phyloP scores from a whole-genome alignment of 2,113 vertebrate species.

The Tachysurus vachellii region DNA sequence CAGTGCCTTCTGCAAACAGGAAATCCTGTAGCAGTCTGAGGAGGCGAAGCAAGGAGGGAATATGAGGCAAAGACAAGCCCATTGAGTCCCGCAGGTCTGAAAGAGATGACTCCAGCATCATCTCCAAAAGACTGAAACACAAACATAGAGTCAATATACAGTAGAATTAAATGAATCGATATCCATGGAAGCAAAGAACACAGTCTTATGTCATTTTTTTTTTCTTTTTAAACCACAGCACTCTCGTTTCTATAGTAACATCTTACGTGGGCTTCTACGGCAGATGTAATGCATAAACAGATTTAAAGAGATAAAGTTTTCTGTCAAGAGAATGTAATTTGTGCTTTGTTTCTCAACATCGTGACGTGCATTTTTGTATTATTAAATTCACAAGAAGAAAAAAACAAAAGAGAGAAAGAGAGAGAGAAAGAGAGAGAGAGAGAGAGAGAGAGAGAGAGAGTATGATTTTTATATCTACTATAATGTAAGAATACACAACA shows the following conservation, averaged over 20 bases:
- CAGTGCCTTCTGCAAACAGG: slow-evolving; percentile 89
- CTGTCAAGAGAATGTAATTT: neutral
- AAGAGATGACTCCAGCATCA: slow-evolving; percentile 97
- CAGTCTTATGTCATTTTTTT: neutral
- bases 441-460: neutral
- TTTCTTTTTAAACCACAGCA: neutral
- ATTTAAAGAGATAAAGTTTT: neutral
- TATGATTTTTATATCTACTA: neutral
- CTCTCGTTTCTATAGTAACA: neutral
- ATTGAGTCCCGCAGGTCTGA: slow-evolving; percentile 84
- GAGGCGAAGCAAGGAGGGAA: slow-evolving; percentile 84
- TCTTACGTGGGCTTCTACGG: neutral
- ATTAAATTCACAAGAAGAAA: neutral
- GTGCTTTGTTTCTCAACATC: neutral
- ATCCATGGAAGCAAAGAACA: neutral
- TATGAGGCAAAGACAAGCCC: slow-evolving; percentile 69
- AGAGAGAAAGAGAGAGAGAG: neutral
- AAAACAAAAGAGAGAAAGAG: neutral
- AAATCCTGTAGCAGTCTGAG: slow-evolving; percentile 96
- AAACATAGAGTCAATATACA: slow-evolving; percentile 9
- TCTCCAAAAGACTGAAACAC: slow-evolving; percentile 85
- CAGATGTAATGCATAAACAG: neutral
- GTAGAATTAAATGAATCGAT: neutral
- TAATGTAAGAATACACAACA: neutral
- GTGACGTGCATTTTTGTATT: neutral